Evolutionary conservation across 2,797 vertebrate species (phyloP).

Genomic region (Melanotaenia pygmaea): DNA sequence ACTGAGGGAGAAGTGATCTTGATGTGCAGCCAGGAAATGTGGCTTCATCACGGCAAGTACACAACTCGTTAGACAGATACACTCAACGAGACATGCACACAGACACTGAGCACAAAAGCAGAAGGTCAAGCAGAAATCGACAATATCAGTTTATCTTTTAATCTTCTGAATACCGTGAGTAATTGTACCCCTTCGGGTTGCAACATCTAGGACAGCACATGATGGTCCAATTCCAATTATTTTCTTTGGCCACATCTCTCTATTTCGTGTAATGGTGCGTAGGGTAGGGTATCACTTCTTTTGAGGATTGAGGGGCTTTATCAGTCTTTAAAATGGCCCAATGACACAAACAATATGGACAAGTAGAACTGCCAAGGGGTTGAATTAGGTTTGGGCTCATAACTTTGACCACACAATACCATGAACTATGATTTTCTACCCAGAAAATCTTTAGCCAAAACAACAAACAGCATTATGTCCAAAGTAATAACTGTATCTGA

Average conservation of each 20-base stretch:
- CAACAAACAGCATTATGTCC: background rate
- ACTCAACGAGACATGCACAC: conserved; percentile 16
- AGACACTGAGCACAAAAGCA: conserved; percentile 13
- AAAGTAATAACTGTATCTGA: background rate
- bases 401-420: no score
- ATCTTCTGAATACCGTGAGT: conserved; percentile 3
- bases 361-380: no score
- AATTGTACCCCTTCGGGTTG: conserved; percentile 3
- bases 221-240: background rate
- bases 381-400: no score
- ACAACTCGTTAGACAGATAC: conserved; percentile 49
- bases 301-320: background rate
- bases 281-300: background rate
- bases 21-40: conserved; percentile 73
- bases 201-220: background rate
- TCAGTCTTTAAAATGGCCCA: background rate
- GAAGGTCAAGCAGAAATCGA: conserved; percentile 30
- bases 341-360: background rate
- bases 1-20: conserved; percentile 60
- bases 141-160: background rate
- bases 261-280: background rate
- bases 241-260: background rate
- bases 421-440: no score
- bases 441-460: no score
- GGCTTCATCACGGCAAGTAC: conserved; percentile 49